Conservation (phyloP, 37 sponge, comb jelly and placozoan species). For the Ianthella basta region DNA sequence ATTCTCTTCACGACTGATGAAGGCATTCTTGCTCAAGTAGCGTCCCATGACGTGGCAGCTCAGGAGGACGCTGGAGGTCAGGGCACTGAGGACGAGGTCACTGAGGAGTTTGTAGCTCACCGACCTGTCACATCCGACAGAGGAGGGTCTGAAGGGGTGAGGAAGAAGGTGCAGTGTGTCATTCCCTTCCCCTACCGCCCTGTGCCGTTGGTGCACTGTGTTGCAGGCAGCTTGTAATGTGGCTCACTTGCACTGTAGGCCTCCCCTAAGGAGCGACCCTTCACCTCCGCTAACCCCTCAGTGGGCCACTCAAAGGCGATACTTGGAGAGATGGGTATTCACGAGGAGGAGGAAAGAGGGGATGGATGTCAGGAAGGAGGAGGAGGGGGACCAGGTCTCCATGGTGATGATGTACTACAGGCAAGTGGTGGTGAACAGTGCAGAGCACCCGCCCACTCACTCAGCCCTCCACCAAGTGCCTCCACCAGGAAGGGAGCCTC, state of each 20-base stretch:
- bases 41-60: slow-evolving; percentile 73
- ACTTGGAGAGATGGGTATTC: not conserved
- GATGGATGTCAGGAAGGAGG: not conserved
- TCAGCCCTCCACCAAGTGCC: too few species aligned
- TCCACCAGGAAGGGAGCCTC: too few species aligned
- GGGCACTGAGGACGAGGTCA: slow-evolving; percentile 8
- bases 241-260: slow-evolving; percentile 4
- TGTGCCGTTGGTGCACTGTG: not conserved
- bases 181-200: not conserved
- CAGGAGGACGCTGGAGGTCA: slow-evolving; percentile 45
- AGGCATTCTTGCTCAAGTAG: slow-evolving; percentile 76
- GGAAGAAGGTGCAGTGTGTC: not conserved
- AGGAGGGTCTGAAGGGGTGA: slow-evolving; percentile 4
- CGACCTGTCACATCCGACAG: slow-evolving; percentile 51
- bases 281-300: slow-evolving; percentile 30
- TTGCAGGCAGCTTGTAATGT: not conserved
- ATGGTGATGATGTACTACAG: too few species aligned
- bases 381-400: too few species aligned
- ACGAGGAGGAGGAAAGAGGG: not conserved
- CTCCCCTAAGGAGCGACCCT: slow-evolving; percentile 18
- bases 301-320: not conserved
- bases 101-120: not conserved
- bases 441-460: too few species aligned
- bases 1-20: slow-evolving; percentile 96
- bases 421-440: too few species aligned